Conservation (phyloP, 2,888 invertebrate genomes). For the Euzophera pinguis region DNA sequence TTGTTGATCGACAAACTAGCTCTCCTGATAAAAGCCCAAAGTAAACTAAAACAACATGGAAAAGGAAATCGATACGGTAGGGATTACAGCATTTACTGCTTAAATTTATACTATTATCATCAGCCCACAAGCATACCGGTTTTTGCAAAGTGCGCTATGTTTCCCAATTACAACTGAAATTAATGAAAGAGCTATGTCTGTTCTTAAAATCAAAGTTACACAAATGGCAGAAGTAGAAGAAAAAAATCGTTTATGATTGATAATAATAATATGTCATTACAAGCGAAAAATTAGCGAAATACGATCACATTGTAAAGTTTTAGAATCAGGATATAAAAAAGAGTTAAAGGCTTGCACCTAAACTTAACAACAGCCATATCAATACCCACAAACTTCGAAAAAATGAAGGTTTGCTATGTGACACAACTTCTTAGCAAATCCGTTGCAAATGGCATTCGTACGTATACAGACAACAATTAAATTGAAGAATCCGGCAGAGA, state of each 20-base stretch:
- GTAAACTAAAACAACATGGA: slow-evolving; percentile 11
- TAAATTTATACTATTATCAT: slow-evolving; percentile 12
- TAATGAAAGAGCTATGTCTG: slow-evolving; percentile 15
- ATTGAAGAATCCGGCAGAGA: too few species aligned
- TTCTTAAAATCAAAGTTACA: slow-evolving; percentile 18
- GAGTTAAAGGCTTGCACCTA: slow-evolving; percentile 10
- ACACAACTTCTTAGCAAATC: slow-evolving; percentile 23
- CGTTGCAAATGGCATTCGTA: slow-evolving; percentile 11
- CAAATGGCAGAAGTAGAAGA: too few species aligned
- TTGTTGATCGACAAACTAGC: too few species aligned
- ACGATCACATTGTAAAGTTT: neutral
- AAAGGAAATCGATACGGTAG: neutral
- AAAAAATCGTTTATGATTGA: too few species aligned
- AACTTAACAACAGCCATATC: neutral
- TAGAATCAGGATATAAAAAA: slow-evolving; percentile 21
- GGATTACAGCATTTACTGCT: too few species aligned
- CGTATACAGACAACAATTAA: too few species aligned
- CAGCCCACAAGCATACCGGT: slow-evolving; percentile 20
- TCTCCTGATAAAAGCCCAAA: neutral
- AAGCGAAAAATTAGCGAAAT: too few species aligned
- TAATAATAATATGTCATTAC: too few species aligned
- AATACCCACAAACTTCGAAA: slow-evolving; percentile 22
- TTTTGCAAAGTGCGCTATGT: slow-evolving; percentile 16
- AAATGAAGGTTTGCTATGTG: slow-evolving; percentile 23
- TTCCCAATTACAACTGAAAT: slow-evolving; percentile 8